Conservation (phyloP, 2,888 invertebrate genomes). For the Hypselothyrea guttata region DNA sequence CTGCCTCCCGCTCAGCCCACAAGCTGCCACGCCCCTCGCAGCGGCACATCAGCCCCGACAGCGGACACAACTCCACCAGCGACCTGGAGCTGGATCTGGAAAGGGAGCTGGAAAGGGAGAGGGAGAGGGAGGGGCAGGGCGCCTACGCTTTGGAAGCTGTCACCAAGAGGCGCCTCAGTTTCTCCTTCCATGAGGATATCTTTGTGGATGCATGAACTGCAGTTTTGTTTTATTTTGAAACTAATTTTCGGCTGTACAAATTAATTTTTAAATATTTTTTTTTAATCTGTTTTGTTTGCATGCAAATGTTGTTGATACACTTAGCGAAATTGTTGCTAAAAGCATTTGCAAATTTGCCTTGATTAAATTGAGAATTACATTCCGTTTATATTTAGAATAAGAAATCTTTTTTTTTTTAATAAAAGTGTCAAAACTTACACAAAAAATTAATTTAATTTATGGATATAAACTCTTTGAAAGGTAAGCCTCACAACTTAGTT, state of each 20-base stretch:
- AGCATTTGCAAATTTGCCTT: conserved; percentile 33
- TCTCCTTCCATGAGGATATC: conserved; percentile 84
- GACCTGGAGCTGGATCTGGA: conserved; percentile 53
- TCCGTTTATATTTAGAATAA: conserved; percentile 15
- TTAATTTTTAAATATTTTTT: conserved; percentile 13
- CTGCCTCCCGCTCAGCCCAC: conserved; percentile 40
- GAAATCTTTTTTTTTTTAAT: conserved; percentile 30
- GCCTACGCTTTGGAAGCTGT: conserved; percentile 40
- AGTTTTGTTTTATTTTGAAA: not conserved
- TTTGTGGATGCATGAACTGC: conserved; percentile 41
- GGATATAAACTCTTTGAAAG: too few species aligned
- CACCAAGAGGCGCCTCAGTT: conserved; percentile 76
- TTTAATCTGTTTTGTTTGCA: conserved; percentile 16
- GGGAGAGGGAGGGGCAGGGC: too few species aligned
- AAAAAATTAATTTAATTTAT: not conserved
- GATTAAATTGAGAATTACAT: conserved; percentile 15
- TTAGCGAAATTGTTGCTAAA: conserved; percentile 39
- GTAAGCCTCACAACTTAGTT: too few species aligned
- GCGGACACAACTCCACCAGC: conserved; percentile 81
- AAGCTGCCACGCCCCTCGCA: conserved; percentile 24
- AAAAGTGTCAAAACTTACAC: conserved; percentile 18
- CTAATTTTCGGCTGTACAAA: conserved; percentile 40
- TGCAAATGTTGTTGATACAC: conserved; percentile 8
- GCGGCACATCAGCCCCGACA: conserved; percentile 80
- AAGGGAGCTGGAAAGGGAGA: too few species aligned